phyloP scores from a whole-genome alignment of 1,140 invertebrate genomes.

The Ganaspis sp. region DNA sequence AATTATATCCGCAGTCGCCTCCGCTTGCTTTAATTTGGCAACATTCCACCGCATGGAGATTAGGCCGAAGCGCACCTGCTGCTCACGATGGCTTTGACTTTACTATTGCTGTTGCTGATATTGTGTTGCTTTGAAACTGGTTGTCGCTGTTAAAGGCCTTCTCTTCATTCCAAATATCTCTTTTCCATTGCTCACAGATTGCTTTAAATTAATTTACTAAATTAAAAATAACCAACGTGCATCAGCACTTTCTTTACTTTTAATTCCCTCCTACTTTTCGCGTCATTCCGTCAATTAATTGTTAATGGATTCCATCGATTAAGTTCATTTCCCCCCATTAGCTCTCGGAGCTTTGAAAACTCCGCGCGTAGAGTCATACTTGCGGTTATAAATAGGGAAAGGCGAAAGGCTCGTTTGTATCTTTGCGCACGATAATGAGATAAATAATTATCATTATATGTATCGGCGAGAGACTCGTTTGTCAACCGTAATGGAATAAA shows the following conservation, averaged over 20 bases:
- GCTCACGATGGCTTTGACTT: conserved; percentile 40
- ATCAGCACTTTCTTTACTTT: background rate
- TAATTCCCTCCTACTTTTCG: background rate
- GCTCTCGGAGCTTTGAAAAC: conserved; percentile 37
- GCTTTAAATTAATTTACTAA: no score
- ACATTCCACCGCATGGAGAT: conserved; percentile 62
- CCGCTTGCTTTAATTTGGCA: conserved; percentile 57
- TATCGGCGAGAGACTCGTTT: conserved; percentile 25
- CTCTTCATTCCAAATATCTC: background rate
- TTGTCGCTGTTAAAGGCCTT: conserved; percentile 36
- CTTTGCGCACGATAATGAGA: conserved; percentile 11
- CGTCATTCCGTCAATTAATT: conserved; percentile 52
- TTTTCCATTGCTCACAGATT: background rate
- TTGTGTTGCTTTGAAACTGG: conserved; percentile 49
- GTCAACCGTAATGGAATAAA: background rate
- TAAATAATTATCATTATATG: conserved; percentile 28
- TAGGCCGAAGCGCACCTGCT: conserved; percentile 53
- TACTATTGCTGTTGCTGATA: conserved; percentile 46
- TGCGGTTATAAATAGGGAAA: background rate
- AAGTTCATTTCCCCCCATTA: conserved; percentile 54
- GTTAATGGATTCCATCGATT: conserved; percentile 57
- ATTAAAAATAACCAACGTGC: no score
- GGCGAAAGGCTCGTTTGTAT: conserved; percentile 23
- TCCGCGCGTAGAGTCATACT: background rate
- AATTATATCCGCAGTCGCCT: conserved; percentile 50